Evolutionary conservation across 1,140 invertebrate species (phyloP), one percentile per base, ranked within the genome.

Genomic region (Colletes gigas): DNA sequence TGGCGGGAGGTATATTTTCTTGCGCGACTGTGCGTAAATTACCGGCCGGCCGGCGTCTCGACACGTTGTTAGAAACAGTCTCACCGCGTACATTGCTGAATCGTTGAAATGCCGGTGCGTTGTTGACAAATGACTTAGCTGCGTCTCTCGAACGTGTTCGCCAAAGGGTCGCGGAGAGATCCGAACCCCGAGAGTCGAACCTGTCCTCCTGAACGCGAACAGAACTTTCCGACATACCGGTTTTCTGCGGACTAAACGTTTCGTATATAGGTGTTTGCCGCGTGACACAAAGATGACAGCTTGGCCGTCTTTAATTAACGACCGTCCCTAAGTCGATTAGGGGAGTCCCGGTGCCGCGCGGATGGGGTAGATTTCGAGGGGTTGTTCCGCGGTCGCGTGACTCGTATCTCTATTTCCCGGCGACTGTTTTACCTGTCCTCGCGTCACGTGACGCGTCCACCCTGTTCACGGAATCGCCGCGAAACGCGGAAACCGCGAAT

Each of bases 271-370:
- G 30, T 12, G 59, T 69, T 47, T 41, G 14, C 30, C 57, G 19
- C 30, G 55, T 72, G 73, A 83, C 81, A 77, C 73, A 73, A 81
- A 83, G 81, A 86, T 83, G 84, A 87, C 73, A 69, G 70, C 62
- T 65, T 54, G 66, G 73, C 15, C 57, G 73, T 74, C 74, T 81
- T 85, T 86, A 87, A 87, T 87, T 87, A 86, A 87, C 81, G 84
- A 63, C 62, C 67, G 81, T 66, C 77, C 52, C 39, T 50, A 68
- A 81, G 65, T 75, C 74, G 59, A 67, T 19, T 68, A 57, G 41
- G 81, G 14, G 30, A 12, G 59, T n/a, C 30, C 30, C 10, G 3
- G 7, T 14, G 21, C 15, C 4, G 50, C 30, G 19, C 30, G 77
- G 54, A 76, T 59, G 19, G 63, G 69, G 12, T 54, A 72, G 47